Evolutionary conservation across 2,797 vertebrate genomes (phyloP).

Genomic region (Gambusia yucatana): DNA sequence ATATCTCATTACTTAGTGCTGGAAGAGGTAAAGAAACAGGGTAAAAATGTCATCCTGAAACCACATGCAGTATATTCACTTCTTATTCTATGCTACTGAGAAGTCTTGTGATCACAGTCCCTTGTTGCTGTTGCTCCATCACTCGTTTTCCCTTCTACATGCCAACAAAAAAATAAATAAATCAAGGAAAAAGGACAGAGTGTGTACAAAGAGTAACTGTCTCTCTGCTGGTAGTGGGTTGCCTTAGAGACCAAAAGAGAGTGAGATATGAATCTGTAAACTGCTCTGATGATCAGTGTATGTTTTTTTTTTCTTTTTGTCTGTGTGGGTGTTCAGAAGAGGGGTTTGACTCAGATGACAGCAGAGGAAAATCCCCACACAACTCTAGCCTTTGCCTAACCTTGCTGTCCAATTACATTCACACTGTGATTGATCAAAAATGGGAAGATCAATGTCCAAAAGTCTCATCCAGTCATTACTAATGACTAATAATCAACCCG

Average conservation of each 20-base stretch:
- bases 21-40: not conserved
- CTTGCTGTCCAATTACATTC: not conserved
- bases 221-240: constrained; percentile 50
- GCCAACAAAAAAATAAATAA: not conserved
- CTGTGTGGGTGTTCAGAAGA: constrained; percentile 46
- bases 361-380: constrained; percentile 32
- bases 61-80: constrained; percentile 59
- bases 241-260: constrained; percentile 64
- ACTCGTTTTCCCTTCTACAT: not conserved
- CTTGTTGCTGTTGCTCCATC: not conserved
- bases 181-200: constrained; percentile 40
- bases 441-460: not conserved
- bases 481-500: constrained; percentile 31
- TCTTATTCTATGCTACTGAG: constrained; percentile 53
- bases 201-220: constrained; percentile 43
- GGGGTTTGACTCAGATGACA: constrained; percentile 15
- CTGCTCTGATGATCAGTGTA: constrained; percentile 60
- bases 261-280: constrained; percentile 55
- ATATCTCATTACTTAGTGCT: not conserved
- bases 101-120: constrained; percentile 26
- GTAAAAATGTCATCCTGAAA: constrained; percentile 44
- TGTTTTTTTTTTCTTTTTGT: constrained; percentile 17
- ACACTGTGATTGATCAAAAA: not conserved
- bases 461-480: constrained; percentile 54
- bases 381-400: not conserved